phyloP scores from a whole-genome alignment of 2,888 invertebrate species.

The Acleris holmiana region DNA sequence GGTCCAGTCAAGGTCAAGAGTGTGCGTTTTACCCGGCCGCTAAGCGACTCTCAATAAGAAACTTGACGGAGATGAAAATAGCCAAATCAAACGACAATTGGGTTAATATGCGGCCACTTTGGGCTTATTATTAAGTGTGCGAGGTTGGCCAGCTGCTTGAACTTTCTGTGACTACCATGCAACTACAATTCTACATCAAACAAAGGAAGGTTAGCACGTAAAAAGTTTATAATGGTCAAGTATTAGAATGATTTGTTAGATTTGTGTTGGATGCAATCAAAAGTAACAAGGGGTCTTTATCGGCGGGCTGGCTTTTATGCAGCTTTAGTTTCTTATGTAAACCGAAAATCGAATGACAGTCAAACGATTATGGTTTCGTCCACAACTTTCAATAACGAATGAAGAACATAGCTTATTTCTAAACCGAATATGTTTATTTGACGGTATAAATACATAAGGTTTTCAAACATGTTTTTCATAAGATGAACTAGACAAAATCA shows the following conservation, averaged over 20 bases:
- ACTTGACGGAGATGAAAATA: too few species aligned
- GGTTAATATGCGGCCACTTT: too few species aligned
- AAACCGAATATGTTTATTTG: not conserved
- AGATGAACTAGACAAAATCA: conserved; percentile 31
- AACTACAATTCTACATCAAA: conserved; percentile 31
- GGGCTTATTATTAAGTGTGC: not conserved
- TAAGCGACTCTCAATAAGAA: too few species aligned
- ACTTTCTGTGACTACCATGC: conserved; percentile 29
- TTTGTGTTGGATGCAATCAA: conserved; percentile 68
- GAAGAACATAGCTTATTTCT: not conserved
- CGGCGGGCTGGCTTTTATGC: conserved; percentile 63
- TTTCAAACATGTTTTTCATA: conserved; percentile 13
- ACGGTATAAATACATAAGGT: conserved; percentile 7
- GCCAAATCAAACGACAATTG: too few species aligned
- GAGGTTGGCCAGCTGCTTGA: not conserved
- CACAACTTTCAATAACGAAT: conserved; percentile 3
- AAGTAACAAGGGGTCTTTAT: conserved; percentile 81
- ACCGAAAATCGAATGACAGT: conserved; percentile 22
- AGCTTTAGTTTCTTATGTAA: conserved; percentile 42
- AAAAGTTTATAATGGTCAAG: conserved; percentile 30
- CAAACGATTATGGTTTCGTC: conserved; percentile 5
- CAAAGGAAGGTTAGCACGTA: conserved; percentile 35
- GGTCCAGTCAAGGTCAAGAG: not conserved
- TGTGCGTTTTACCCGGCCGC: too few species aligned
- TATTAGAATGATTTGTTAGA: conserved; percentile 37